These are phyloP conservation scores for Cyprinus carpio DNA, from an alignment of 2,113 vertebrate genomes.

Conservation along the genomic window DNA sequence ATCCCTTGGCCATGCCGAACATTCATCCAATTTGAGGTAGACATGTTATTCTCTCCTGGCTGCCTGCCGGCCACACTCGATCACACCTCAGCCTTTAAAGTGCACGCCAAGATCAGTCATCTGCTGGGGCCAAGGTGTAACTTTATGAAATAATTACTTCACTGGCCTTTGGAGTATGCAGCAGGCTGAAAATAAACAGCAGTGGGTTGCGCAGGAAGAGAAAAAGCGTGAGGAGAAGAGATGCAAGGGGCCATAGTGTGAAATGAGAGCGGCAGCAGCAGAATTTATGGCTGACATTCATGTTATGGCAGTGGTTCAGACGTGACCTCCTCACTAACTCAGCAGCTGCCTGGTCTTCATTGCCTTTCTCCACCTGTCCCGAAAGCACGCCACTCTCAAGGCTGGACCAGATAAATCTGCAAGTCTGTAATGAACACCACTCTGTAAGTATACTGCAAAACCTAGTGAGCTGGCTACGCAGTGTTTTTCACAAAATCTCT, in stretches of 20 bases:
- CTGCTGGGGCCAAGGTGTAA: constrained; percentile 69
- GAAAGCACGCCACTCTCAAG: constrained; percentile 71
- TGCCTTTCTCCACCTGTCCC: constrained; percentile 67
- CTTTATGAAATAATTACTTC: constrained; percentile 76
- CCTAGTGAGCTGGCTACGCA: neutral
- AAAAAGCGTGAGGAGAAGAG: constrained; percentile 23
- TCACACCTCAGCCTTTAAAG: constrained; percentile 66
- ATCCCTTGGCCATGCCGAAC: constrained; percentile 56
- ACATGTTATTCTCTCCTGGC: constrained; percentile 57
- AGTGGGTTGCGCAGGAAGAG: constrained; percentile 46
- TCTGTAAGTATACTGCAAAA: neutral
- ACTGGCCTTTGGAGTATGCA: constrained; percentile 65
- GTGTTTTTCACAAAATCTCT: too few species aligned
- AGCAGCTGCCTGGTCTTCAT: constrained; percentile 73
- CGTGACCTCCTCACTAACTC: constrained; percentile 66
- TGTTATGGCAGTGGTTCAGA: constrained; percentile 77
- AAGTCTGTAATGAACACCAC: constrained; percentile 67
- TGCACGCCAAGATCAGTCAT: constrained; percentile 64
- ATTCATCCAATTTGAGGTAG: constrained; percentile 57
- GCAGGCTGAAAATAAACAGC: constrained; percentile 74
- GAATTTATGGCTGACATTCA: constrained; percentile 79
- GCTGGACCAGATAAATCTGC: constrained; percentile 79
- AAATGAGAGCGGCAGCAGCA: constrained; percentile 69
- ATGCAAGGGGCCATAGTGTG: constrained; percentile 53
- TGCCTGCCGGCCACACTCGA: constrained; percentile 61